Base-by-base conservation (phyloP, 2,888 invertebrate species). In the Mythimna ferrago region DNA sequence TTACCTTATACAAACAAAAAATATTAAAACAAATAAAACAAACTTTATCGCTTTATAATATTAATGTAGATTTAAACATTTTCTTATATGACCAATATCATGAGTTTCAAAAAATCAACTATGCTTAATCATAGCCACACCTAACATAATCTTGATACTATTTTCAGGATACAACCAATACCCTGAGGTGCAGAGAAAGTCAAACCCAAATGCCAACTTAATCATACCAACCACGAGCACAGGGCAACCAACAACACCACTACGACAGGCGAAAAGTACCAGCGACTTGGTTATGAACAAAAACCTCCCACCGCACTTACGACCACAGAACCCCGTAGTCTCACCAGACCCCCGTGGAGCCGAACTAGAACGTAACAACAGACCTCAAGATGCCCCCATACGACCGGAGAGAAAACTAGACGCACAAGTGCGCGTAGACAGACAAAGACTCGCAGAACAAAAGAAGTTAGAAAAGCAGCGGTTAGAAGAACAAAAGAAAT, bases 181-280 rank as follows among this genome's bases (percentile, higher is more conserved):
- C 44, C 54, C 85, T 53, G 91, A 90, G 14, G 77, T 85, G 6
- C 89, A 88, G 58, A 92, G 89, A 78, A 91, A 86, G 73, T 77
- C 90, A 32, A 87, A 89, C 21, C 90, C 93, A n/a, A 90, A 90
- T 89, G 86, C 90, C 3, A 53, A 79, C 38, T 11, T 48, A 53
- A 63, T 41, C 11, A 35, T 32, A 16, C 89, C 89, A 66, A 75
- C 88, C 2, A 89, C 90, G 19, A 82, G 85, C 1, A 79, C 80
- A 11, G 77, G 72, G 0, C 84, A 84, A 63, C 68, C 84, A 11
- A 71, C 71, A 44, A 71, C 76, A 10, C 66, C 81, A 4, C 19
- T 90, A 21, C 86, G 89, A 66, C 87, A 87, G 58, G 87, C 89
- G 0, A 94, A 93, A 85, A 95, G 95, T 69, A 89, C 92, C 14